Evolutionary conservation across 2,797 vertebrate genomes (phyloP).

Genomic region (Podarcis siculus): DNA sequence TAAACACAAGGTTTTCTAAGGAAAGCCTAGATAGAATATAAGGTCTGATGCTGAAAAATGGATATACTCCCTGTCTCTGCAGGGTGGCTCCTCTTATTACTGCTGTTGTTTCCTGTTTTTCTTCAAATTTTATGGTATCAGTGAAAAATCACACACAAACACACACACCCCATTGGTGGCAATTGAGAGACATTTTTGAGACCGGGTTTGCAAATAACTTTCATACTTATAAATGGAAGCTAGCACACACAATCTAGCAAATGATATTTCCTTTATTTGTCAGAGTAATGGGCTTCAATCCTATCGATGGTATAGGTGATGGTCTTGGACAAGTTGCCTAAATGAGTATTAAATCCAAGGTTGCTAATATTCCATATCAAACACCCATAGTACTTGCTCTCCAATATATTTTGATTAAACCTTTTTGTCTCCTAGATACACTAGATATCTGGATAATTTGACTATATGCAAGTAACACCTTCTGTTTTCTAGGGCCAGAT

Average conservation of each 20-base stretch:
- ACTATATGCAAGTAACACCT: too few relatives aligned
- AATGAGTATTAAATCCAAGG: not conserved
- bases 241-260: not conserved
- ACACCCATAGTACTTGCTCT: too few relatives aligned
- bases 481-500: too few relatives aligned
- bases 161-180: not conserved
- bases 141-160: not conserved
- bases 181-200: not conserved
- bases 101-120: not conserved
- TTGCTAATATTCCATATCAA: too few relatives aligned
- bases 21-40: slow-evolving; percentile 6
- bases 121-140: not conserved
- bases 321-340: not conserved
- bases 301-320: not conserved
- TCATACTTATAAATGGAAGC: not conserved
- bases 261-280: not conserved
- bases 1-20: slow-evolving; percentile 5
- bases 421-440: too few relatives aligned
- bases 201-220: not conserved
- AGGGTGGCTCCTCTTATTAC: not conserved
- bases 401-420: too few relatives aligned
- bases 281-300: not conserved
- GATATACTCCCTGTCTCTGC: not conserved
- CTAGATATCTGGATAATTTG: too few relatives aligned
- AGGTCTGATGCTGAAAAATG: slow-evolving; percentile 29